Evolutionary conservation across 1,140 invertebrate species (phyloP).

Genomic region (Zaprionus nigranus): DNA sequence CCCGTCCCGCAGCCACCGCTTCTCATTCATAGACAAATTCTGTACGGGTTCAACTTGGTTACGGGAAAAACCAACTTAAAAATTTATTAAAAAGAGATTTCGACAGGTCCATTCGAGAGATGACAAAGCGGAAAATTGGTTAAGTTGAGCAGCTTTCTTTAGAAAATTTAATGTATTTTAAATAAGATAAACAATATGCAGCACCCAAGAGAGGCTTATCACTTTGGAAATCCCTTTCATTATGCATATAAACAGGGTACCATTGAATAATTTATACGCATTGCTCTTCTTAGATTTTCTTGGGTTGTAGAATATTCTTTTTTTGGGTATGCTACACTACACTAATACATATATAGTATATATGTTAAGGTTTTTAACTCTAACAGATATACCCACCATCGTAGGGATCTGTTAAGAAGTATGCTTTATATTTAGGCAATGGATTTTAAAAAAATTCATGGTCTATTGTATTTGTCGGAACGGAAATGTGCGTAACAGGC

Average conservation of each 20-base stretch:
- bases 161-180: background rate
- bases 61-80: background rate
- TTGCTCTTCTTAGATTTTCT: background rate
- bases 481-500: too few species aligned
- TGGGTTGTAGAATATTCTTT: too few species aligned
- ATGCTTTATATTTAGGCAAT: too few species aligned
- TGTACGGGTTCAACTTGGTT: background rate
- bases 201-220: background rate
- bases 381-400: too few species aligned
- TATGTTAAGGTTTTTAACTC: too few species aligned
- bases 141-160: background rate
- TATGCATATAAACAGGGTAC: background rate
- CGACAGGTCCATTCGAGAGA: background rate
- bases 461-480: too few species aligned
- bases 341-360: too few species aligned
- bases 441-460: too few species aligned
- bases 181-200: background rate
- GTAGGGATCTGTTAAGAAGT: too few species aligned
- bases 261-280: background rate
- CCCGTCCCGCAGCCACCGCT: too few species aligned
- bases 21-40: background rate
- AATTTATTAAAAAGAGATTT: constrained; percentile 1
- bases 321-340: too few species aligned
- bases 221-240: background rate
- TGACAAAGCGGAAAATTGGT: background rate